A percentile compares a stretch with the other conserved stretches of the same genome.
These are phyloP conservation scores for Littorina saxatilis DNA, from an alignment of 1,140 invertebrate genomes.

Conservation along the genomic window DNA sequence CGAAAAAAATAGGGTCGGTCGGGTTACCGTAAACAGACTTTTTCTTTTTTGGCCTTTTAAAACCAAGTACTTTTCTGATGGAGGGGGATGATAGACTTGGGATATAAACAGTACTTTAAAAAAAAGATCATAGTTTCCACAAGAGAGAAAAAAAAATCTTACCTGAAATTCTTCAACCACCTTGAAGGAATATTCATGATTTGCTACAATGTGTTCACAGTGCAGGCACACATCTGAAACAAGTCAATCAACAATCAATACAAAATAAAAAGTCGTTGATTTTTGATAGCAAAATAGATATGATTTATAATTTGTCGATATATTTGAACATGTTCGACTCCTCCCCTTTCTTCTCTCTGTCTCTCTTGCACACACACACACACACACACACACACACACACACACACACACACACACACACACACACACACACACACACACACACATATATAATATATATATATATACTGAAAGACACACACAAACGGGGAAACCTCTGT, in stretches of 20 bases:
- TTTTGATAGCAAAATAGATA: not conserved
- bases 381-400: not conserved
- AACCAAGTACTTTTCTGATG: no score
- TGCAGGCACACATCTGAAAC: constrained; percentile 45
- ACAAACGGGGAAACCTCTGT: no score
- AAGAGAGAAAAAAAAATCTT: not conserved
- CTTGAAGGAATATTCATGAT: constrained; percentile 46
- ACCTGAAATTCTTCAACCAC: constrained; percentile 45
- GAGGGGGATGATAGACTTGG: no score
- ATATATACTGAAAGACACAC: no score
- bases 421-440: no score
- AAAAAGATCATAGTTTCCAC: no score
- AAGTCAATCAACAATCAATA: no score
- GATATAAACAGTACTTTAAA: no score
- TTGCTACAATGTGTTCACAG: constrained; percentile 41
- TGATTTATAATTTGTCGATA: not conserved
- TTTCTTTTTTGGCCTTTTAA: no score
- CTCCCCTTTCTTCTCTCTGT: not conserved
- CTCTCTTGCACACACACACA: not conserved
- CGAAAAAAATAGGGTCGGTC: no score
- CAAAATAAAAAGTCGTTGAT: not conserved
- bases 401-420: not conserved
- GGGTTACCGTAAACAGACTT: no score
- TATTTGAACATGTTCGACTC: not conserved
- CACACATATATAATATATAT: no score